Evolutionary conservation across 2,113 vertebrate genomes (phyloP).

Genomic region (Prolemur simus): DNA sequence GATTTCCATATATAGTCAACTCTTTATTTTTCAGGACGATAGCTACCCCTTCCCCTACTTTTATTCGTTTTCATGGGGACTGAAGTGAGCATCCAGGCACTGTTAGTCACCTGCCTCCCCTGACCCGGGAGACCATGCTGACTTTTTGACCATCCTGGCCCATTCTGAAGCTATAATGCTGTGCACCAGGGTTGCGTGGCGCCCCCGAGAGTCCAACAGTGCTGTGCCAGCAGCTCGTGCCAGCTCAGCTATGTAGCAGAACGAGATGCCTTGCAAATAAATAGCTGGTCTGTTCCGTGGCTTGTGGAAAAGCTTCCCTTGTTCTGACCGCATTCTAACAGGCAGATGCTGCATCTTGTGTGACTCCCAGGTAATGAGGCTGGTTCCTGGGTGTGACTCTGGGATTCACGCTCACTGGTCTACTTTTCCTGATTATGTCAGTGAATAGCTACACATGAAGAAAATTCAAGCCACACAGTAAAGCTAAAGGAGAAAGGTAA

Average conservation of each 20-base stretch:
- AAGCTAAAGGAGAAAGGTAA: background rate
- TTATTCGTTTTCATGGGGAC: background rate
- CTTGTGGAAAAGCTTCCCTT: background rate
- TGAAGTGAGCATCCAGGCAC: background rate
- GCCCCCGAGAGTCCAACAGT: accelerated
- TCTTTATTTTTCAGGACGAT: background rate
- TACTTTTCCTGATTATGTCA: background rate
- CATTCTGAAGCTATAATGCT: background rate
- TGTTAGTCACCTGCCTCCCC: background rate
- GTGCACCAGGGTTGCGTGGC: background rate
- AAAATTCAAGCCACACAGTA: background rate
- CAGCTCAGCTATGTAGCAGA: too few species aligned
- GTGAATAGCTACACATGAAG: background rate
- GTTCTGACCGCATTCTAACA: background rate
- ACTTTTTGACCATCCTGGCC: background rate
- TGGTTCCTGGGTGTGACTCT: background rate
- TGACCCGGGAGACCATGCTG: background rate
- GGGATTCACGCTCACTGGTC: background rate
- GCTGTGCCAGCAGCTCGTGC: background rate
- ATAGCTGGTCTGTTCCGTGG: background rate
- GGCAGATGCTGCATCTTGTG: background rate
- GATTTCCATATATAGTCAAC: background rate
- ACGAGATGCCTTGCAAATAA: accelerated
- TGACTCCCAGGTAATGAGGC: background rate
- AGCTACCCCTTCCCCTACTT: background rate